phyloP scores from a whole-genome alignment of 2,888 invertebrate species.

The Noctua janthe region DNA sequence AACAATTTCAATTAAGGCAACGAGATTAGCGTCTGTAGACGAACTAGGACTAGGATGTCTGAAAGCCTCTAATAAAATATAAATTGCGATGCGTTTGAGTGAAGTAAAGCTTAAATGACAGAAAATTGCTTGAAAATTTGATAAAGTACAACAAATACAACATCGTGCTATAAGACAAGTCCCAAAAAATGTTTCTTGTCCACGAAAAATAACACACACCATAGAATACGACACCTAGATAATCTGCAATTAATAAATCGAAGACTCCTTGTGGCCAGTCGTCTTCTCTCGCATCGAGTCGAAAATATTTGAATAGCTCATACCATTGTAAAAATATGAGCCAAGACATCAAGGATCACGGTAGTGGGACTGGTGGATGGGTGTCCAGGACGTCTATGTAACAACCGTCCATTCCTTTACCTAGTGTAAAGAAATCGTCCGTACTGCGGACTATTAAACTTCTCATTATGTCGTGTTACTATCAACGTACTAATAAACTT shows the following conservation, averaged over 20 bases:
- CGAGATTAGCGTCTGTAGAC: too few relatives aligned
- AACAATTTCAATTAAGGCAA: too few relatives aligned
- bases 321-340: neutral
- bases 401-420: too few relatives aligned
- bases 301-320: too few relatives aligned
- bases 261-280: neutral
- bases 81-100: neutral
- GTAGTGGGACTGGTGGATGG: too few relatives aligned
- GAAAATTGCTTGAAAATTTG: neutral
- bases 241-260: neutral
- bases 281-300: neutral
- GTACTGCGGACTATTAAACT: too few relatives aligned
- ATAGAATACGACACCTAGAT: neutral
- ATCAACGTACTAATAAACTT: too few relatives aligned
- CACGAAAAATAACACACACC: too few relatives aligned
- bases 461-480: too few relatives aligned
- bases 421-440: neutral
- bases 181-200: neutral
- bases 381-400: neutral
- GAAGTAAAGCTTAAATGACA: neutral
- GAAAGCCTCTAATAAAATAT: neutral
- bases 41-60: neutral
- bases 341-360: neutral
- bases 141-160: neutral
- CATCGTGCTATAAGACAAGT: neutral